Base-by-base conservation (phyloP, 2,888 invertebrate genomes). In the Coremacera marginata region DNA sequence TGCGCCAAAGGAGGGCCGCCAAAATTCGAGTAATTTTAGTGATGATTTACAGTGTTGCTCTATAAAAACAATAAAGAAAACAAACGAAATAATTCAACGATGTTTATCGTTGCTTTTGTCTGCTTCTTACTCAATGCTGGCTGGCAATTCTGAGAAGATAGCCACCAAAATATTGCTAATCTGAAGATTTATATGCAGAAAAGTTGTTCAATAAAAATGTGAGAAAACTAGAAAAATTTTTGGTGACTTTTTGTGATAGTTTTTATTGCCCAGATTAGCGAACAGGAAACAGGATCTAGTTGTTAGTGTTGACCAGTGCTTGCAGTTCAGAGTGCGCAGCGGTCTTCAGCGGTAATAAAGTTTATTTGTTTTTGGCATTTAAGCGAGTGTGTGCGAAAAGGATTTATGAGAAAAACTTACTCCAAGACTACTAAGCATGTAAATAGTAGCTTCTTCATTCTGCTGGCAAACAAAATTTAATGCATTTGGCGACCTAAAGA, bases 161-260 rank as follows among this genome's bases (percentile, higher is more conserved):
- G 34, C 27, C 25, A 31, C 70, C 37, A 31, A 52, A 68, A 57
- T 68, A 76, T 55, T 57, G 71, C 80, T 83, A 83, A 83, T 83
- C 83, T 80, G 78, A 75, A 82, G 81, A 83, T 83, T 83, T 83
- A 83, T 83, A 83, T 83, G 82, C 83, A 82, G 81, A 82, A 79
- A 83, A 83, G 83, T 83, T 83, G 83, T 82, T 83, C 83, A 82
- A 83, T 83, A 83, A 83, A 83, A 81, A 65, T 74, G 37, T 68
- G 34, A 57, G n/a, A 27, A 27, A 62, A 72, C 44, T 37, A 49
- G 72, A 72, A 49, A 57, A 44, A 31, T 31, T 49, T 31, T 57
- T 16, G 70, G 70, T 44, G 71, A 57, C 71, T 60, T 44, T 27
- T 62, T 49, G 37, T 51, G 19, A 31, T 51, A 62, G 49, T 63